Percentiles rank a stretch among this genome's conserved stretches.
phyloP scores from a whole-genome alignment of 2,113 vertebrate genomes.

The Antigone vipio region DNA sequence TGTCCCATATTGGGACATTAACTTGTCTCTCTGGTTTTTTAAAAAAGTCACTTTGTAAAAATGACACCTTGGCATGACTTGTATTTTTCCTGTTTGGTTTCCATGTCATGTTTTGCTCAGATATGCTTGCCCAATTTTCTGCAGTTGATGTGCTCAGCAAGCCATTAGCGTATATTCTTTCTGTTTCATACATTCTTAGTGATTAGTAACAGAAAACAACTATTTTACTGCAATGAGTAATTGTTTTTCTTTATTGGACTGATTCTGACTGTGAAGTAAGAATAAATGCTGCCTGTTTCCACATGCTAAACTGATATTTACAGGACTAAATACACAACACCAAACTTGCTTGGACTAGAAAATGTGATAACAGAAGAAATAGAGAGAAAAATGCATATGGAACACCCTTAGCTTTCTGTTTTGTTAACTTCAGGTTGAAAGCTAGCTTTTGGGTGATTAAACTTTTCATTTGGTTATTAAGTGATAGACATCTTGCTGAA shows the following conservation, averaged over 20 bases:
- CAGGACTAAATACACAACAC: constrained; percentile 2
- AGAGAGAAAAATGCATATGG: constrained; percentile 24
- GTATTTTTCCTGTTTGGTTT: constrained; percentile 7
- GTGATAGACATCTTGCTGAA: constrained; percentile 63
- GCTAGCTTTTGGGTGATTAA: constrained; percentile 69
- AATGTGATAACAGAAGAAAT: constrained; percentile 37
- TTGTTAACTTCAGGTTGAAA: constrained; percentile 64
- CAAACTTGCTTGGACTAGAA: constrained; percentile 52
- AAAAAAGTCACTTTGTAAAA: constrained; percentile 73
- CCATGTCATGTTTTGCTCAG: not conserved
- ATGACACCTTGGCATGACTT: constrained; percentile 51
- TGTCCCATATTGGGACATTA: constrained; percentile 65
- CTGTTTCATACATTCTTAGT: not conserved
- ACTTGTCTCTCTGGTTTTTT: constrained; percentile 36
- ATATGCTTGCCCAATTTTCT: not conserved
- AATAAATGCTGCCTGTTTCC: constrained; percentile 33
- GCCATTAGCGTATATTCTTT: constrained; percentile 16
- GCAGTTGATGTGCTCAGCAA: not conserved
- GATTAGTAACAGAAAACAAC: not conserved
- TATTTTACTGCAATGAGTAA: not conserved
- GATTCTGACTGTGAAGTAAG: constrained; percentile 17
- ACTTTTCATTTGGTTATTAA: constrained; percentile 73
- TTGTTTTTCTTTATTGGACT: not conserved
- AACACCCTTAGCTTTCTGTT: constrained; percentile 54
- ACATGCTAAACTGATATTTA: constrained; percentile 28